phyloP scores from a whole-genome alignment of 2,797 vertebrate species.

The Poecilia gillii region DNA sequence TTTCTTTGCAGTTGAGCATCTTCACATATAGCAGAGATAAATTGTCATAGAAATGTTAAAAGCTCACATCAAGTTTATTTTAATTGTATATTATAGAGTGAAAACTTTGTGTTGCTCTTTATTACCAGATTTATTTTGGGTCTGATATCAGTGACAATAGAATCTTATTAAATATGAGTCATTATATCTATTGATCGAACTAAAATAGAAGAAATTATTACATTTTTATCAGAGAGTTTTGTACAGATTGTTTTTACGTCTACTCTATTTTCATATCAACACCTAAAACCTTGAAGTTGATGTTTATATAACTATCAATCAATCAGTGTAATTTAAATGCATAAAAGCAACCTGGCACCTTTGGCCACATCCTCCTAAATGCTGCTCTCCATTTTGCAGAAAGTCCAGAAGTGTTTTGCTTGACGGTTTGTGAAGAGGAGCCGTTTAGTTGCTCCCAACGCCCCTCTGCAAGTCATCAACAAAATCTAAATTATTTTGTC shows the following conservation, averaged over 20 bases:
- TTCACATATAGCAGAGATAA: background rate
- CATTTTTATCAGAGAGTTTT: background rate
- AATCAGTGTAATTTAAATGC: background rate
- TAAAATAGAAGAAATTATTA: background rate
- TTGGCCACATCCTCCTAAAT: background rate
- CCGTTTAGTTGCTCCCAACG: constrained; percentile 50
- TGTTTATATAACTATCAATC: background rate
- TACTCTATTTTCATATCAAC: background rate
- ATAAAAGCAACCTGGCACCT: background rate
- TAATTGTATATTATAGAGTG: background rate
- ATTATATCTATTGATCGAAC: background rate
- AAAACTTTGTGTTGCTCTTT: background rate
- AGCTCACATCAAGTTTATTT: background rate
- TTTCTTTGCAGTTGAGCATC: background rate
- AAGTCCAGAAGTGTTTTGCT: constrained; percentile 39
- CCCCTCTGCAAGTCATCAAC: constrained; percentile 56
- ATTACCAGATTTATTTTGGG: background rate
- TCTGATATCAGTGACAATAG: background rate
- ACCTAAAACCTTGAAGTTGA: background rate
- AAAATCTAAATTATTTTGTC: constrained; percentile 70
- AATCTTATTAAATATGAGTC: background rate
- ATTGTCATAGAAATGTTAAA: background rate
- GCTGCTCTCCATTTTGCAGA: constrained; percentile 34
- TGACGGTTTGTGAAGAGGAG: constrained; percentile 53
- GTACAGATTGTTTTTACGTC: background rate